phyloP scores from a whole-genome alignment of 2,888 invertebrate genomes.

The Metallyticus violacea region DNA sequence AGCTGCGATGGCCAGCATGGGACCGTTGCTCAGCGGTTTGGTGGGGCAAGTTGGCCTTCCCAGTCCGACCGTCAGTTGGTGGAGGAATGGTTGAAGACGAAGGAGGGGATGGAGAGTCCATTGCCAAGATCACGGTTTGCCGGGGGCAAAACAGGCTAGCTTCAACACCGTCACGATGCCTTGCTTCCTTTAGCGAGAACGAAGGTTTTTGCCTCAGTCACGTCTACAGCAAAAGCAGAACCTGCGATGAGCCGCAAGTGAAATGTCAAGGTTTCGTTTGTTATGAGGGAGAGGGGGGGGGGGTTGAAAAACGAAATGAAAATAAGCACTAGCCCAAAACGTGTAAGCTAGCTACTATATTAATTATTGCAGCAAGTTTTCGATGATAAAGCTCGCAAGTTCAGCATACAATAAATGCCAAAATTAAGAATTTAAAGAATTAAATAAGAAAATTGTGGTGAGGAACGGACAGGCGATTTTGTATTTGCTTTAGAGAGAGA shows the following conservation, averaged over 20 bases:
- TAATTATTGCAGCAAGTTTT: neutral
- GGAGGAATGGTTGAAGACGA: constrained; percentile 42
- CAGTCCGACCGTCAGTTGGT: constrained; percentile 26
- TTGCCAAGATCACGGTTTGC: constrained; percentile 60
- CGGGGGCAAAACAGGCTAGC: neutral
- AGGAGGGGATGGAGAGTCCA: constrained; percentile 40
- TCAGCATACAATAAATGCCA: no score
- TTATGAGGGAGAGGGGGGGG: neutral
- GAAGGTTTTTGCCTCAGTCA: neutral
- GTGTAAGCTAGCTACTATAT: neutral
- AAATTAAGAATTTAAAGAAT: no score
- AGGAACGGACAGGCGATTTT: no score
- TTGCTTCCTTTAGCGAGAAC: neutral
- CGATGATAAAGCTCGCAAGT: neutral
- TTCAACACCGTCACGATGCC: neutral
- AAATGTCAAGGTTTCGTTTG: neutral
- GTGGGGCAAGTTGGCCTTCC: constrained; percentile 46
- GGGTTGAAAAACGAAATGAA: neutral
- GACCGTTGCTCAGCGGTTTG: constrained; percentile 40
- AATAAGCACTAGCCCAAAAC: neutral
- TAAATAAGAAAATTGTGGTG: no score
- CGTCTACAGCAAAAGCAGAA: neutral
- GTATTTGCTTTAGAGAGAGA: no score
- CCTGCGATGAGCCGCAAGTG: neutral
- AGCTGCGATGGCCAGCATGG: constrained; percentile 40